Conservation (phyloP, 2,888 invertebrate species). For the Ceriagrion tenellum region DNA sequence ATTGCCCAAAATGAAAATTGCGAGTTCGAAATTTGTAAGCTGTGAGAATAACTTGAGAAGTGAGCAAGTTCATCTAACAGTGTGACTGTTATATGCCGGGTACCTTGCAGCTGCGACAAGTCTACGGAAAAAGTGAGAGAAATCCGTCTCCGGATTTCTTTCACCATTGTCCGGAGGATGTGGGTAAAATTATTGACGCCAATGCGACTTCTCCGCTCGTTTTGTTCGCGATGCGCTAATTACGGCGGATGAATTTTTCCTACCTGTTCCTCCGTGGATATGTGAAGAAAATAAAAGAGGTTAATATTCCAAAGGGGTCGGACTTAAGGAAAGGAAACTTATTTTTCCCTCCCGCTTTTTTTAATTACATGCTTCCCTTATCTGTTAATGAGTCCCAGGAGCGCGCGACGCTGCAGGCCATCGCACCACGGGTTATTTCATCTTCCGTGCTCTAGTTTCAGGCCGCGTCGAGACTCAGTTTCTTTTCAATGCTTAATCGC, state of each 20-base stretch:
- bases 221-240: not conserved
- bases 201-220: not conserved
- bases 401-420: not conserved
- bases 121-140: too few species aligned
- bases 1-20: too few species aligned
- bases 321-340: not conserved
- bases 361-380: not conserved
- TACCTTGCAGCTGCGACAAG: too few species aligned
- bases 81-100: too few species aligned
- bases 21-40: too few species aligned
- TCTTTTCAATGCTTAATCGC: not conserved
- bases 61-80: too few species aligned
- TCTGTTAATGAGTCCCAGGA: not conserved
- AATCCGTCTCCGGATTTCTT: too few species aligned
- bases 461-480: not conserved
- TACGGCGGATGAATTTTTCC: not conserved
- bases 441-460: not conserved
- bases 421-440: not conserved
- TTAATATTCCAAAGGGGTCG: not conserved
- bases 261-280: not conserved
- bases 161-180: not conserved
- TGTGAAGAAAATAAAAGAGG: not conserved
- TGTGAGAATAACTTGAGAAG: too few species aligned
- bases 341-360: not conserved
- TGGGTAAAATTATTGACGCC: not conserved